Evolutionary conservation across 2,888 invertebrate species (phyloP).

Genomic region (Neoascia interrupta): DNA sequence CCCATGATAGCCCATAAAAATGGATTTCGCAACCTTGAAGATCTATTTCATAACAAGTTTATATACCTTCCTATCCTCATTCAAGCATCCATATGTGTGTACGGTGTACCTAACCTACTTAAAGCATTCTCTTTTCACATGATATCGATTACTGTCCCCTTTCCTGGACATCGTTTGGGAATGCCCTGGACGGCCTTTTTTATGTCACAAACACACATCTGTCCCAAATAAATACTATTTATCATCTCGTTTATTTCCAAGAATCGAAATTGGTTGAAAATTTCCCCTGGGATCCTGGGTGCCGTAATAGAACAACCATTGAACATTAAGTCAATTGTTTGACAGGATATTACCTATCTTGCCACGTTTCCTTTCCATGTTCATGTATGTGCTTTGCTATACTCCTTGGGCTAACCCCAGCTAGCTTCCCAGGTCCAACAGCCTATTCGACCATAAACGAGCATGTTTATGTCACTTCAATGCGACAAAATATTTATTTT

Average conservation of each 20-base stretch:
- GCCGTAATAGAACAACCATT: slow-evolving; percentile 24
- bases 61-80: too few species aligned
- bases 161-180: not conserved
- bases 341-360: slow-evolving; percentile 48
- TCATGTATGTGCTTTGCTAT: not conserved
- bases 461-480: slow-evolving; percentile 57
- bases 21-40: too few species aligned
- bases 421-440: too few species aligned
- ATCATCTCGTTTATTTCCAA: not conserved
- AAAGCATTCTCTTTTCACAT: too few species aligned
- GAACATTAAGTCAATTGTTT: slow-evolving; percentile 55
- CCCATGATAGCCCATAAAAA: too few species aligned
- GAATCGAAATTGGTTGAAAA: slow-evolving; percentile 16
- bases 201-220: not conserved
- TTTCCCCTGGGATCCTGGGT: slow-evolving; percentile 27
- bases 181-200: not conserved
- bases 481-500: slow-evolving; percentile 46
- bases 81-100: too few species aligned
- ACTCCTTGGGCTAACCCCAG: too few species aligned
- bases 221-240: not conserved
- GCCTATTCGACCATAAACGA: slow-evolving; percentile 16
- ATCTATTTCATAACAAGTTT: too few species aligned
- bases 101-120: too few species aligned
- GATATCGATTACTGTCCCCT: too few species aligned
- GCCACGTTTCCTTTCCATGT: slow-evolving; percentile 5